Percentiles rank a stretch among this genome's conserved stretches.
Evolutionary conservation across 2,113 vertebrate genomes (phyloP).

Genomic region (Chroicocephalus ridibundus): DNA sequence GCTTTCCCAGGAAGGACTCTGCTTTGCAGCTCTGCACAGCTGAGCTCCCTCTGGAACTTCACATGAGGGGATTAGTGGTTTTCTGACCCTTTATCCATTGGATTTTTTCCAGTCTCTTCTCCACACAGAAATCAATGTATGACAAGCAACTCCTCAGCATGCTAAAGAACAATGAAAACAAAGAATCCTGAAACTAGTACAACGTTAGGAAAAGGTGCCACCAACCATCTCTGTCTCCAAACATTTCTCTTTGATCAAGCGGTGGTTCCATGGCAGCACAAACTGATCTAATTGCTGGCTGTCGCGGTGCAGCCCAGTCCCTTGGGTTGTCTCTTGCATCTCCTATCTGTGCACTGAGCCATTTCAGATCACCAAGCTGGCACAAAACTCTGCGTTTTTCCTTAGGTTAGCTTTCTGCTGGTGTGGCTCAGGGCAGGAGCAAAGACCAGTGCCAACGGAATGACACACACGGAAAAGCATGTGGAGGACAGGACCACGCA

Average conservation of each 20-base stretch:
- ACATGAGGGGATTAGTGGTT: neutral
- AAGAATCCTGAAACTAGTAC: neutral
- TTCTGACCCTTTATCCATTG: slow-evolving; percentile 25
- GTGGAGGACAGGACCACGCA: neutral
- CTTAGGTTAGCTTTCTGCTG: neutral
- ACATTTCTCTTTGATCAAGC: neutral
- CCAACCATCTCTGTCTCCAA: neutral
- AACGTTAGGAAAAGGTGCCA: neutral
- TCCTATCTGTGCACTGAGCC: neutral
- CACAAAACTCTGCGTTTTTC: neutral
- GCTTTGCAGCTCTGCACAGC: neutral
- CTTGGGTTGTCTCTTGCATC: neutral
- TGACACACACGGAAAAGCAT: neutral
- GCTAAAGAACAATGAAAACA: neutral
- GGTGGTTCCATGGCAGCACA: neutral
- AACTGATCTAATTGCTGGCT: neutral
- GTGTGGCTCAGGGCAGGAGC: neutral
- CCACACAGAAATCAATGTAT: slow-evolving; percentile 3
- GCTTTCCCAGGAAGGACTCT: neutral
- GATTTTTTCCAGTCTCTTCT: slow-evolving; percentile 7
- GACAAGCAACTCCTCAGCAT: neutral
- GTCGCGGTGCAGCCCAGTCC: neutral
- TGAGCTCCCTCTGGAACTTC: slow-evolving; percentile 22
- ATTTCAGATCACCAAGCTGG: neutral
- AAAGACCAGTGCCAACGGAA: neutral